These are phyloP conservation scores for Hypotaenidia okinawae DNA, from an alignment of 2,797 vertebrate species.

Conservation along the genomic window DNA sequence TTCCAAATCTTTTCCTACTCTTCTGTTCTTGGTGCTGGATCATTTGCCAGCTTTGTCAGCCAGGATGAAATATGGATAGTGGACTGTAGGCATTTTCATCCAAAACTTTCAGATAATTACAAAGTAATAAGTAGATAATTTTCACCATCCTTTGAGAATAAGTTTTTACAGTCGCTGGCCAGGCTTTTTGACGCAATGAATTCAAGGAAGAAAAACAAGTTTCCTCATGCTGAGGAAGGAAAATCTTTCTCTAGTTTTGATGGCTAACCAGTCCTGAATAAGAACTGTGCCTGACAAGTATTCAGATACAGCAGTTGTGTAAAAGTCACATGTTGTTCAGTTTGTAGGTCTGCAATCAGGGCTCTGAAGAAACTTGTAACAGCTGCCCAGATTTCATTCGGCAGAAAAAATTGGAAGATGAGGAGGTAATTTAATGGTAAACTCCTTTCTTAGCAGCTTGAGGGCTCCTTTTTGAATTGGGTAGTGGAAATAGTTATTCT, in stretches of 20 bases:
- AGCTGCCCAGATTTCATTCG: conserved; percentile 37
- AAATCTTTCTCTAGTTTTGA: not conserved
- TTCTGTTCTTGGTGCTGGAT: conserved; percentile 41
- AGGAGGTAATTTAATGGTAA: conserved; percentile 48
- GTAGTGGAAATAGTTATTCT: conserved; percentile 47
- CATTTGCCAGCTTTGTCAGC: conserved; percentile 64
- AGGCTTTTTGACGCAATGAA: conserved; percentile 29
- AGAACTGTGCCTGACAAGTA: not conserved
- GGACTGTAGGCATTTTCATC: conserved; percentile 19
- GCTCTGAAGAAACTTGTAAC: conserved; percentile 26
- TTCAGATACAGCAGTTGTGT: not conserved
- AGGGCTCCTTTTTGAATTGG: conserved; percentile 47
- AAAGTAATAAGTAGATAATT: conserved; percentile 62
- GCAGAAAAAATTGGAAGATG: conserved; percentile 52
- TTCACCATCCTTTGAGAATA: conserved; percentile 53
- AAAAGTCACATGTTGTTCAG: conserved; percentile 12
- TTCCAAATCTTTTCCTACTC: conserved; percentile 54
- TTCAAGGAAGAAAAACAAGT: conserved; percentile 56
- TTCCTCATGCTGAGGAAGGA: conserved; percentile 25
- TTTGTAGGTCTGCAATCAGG: conserved; percentile 51
- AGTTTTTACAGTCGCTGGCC: conserved; percentile 39
- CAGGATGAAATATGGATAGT: conserved; percentile 45
- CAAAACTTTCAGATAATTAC: conserved; percentile 68
- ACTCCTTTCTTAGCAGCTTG: conserved; percentile 23
- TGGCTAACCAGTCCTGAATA: not conserved